These are phyloP conservation scores for Tanypteryx hageni DNA, from an alignment of 2,888 invertebrate genomes.

Conservation along the genomic window DNA sequence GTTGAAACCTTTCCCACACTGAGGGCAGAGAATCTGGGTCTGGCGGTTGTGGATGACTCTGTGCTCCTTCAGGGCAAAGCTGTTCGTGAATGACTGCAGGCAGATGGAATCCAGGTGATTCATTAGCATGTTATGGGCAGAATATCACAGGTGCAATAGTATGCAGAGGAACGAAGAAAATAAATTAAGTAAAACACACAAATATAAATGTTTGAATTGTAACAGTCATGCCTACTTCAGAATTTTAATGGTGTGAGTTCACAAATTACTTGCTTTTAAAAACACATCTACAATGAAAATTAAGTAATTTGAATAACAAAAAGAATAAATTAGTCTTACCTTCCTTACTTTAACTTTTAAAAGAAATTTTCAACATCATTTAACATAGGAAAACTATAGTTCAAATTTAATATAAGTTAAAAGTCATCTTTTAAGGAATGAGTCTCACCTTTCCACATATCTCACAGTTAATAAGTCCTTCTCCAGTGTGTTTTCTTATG, in stretches of 20 bases:
- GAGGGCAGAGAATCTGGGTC: constrained; percentile 75
- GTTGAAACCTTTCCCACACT: constrained; percentile 77
- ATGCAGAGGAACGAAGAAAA: constrained; percentile 66
- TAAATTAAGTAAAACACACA: constrained; percentile 11
- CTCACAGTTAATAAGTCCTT: constrained; percentile 70
- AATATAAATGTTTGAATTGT: no score
- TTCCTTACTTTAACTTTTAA: no score
- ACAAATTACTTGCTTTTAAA: no score
- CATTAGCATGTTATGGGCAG: neutral
- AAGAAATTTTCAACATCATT: no score
- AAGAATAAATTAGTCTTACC: no score
- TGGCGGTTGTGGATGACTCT: constrained; percentile 76
- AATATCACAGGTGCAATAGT: neutral
- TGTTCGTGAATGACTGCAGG: constrained; percentile 78
- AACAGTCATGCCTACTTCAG: no score
- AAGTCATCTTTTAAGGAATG: neutral
- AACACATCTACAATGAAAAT: no score
- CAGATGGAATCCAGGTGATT: neutral
- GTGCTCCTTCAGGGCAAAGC: constrained; percentile 78
- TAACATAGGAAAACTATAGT: constrained; percentile 58
- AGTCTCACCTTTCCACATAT: constrained; percentile 69
- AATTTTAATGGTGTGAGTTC: no score
- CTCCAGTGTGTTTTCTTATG: constrained; percentile 71
- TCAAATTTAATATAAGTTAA: neutral
- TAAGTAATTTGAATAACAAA: no score